Evolutionary conservation across 1,140 invertebrate species (phyloP), one percentile per base, ranked within the genome.

Genomic region (Ladona fulva): DNA sequence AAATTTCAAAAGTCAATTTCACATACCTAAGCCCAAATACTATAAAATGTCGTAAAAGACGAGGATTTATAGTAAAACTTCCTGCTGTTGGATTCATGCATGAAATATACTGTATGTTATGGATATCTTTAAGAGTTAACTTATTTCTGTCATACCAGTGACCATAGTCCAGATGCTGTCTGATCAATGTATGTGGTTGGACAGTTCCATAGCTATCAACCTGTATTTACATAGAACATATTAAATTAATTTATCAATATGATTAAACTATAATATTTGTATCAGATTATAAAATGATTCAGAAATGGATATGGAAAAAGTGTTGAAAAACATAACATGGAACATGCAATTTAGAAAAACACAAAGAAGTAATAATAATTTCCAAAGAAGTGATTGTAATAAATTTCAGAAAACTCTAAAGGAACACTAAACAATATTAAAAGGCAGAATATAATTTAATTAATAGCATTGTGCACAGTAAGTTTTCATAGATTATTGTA

Each of bases 81-180:
- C 97, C 97, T 25, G 96, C 94, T 0, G 96, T 97, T 0, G 96
- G 97, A 86, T 98, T 98, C 97, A 99, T 98, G 83, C 94, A 95
- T 8, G 95, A 93, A 12, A 97, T 90, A 84, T 97, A 98, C 86
- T 97, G 96, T 19, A 94, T 94, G 83, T 97, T 97, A 78, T 93
- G 92, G 78, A 99, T 96, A 80, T 98, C 96, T 84, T 98, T 98
- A 11, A 97, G 82, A 0, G 91, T 89, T 44, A 98, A 86, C 82
- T 97, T 97, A 24, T 89, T 86, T 76, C 96, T 87, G 84, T 98
- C 96, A 81, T 94, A 92, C 95, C 96, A 98, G 85, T 98, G 97
- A 79, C 89, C 89, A 83, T 98, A 98, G 86, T 98, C 95, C 88
- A 99, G 91, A 83, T 96, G 95, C 83, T 99, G 95, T 19, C 96